A percentile compares a stretch with the other conserved stretches of the same genome.
Conservation (phyloP, 23 tunicate genomes). For the Styela clava region DNA sequence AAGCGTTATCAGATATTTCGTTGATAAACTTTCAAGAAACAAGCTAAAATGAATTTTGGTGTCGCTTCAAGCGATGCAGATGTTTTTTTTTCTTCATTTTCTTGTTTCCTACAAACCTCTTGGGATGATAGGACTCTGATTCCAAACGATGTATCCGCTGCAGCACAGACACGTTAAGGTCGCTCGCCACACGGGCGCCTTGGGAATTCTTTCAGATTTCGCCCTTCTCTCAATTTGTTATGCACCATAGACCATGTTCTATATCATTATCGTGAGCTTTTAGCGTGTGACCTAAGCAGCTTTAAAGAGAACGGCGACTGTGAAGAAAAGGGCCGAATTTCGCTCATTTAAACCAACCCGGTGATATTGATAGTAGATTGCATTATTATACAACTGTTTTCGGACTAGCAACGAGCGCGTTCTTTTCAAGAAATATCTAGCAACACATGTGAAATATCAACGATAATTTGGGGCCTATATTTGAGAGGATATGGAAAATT, state of each 20-base stretch:
- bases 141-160: not conserved
- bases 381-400: no score
- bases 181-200: not conserved
- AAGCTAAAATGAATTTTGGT: not conserved
- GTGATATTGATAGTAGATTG: no score
- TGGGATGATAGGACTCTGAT: not conserved
- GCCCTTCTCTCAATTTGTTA: not conserved
- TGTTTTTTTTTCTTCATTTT: not conserved
- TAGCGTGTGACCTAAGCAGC: not conserved
- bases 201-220: not conserved
- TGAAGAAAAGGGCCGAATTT: no score
- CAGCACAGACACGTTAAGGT: not conserved
- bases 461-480: no score
- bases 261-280: not conserved
- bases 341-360: no score
- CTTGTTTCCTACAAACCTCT: not conserved
- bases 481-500: no score
- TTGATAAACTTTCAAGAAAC: not conserved
- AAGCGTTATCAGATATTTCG: no score
- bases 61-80: not conserved
- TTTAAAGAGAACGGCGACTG: no score
- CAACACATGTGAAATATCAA: no score
- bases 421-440: no score
- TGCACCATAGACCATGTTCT: not conserved
- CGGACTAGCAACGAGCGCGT: no score